Conservation (phyloP, 2,113 vertebrate genomes). For the Rhea americana region DNA sequence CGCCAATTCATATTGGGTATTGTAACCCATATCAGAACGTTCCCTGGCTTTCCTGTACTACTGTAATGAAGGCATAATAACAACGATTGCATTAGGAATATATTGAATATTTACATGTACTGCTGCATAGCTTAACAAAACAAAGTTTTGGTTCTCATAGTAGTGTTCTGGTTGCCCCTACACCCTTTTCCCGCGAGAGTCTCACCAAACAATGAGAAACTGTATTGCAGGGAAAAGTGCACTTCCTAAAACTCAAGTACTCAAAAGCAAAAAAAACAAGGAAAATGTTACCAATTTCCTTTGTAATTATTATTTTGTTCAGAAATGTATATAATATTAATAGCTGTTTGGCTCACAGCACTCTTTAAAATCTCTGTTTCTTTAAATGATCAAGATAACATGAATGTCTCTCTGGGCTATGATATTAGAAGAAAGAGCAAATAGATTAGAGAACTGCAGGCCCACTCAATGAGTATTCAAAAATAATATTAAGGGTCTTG, state of each 20-base stretch:
- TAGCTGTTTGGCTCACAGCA: constrained; percentile 18
- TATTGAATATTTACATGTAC: constrained; percentile 71
- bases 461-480: not conserved
- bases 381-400: constrained; percentile 46
- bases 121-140: constrained; percentile 67
- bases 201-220: constrained; percentile 73
- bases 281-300: constrained; percentile 57
- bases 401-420: not conserved
- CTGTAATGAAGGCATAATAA: constrained; percentile 45
- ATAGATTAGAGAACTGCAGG: constrained; percentile 1
- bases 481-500: not conserved
- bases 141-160: constrained; percentile 66
- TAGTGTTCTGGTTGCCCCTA: constrained; percentile 64
- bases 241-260: constrained; percentile 66
- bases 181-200: constrained; percentile 67
- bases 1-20: constrained; percentile 67
- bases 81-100: constrained; percentile 68
- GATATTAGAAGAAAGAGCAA: not conserved
- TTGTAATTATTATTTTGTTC: constrained; percentile 57
- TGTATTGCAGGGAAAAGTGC: constrained; percentile 31
- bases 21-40: constrained; percentile 77
- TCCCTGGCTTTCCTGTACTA: constrained; percentile 74
- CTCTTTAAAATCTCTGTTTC: constrained; percentile 37
- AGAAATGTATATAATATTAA: constrained; percentile 61
- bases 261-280: constrained; percentile 41